phyloP scores from a whole-genome alignment of 2,888 invertebrate species.

The Proisotoma minuta region DNA sequence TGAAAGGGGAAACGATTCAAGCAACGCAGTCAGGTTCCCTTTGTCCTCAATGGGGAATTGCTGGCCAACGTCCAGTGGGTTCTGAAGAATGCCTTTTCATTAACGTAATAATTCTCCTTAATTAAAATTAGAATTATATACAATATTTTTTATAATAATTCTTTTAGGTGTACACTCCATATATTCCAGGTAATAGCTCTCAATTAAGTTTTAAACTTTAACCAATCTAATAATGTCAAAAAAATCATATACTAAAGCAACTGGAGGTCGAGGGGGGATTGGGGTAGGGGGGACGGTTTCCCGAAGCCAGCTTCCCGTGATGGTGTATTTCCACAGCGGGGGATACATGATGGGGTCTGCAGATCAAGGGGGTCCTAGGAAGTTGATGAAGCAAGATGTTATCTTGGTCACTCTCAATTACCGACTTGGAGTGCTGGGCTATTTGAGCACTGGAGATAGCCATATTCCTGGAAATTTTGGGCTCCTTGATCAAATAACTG shows the following conservation, averaged over 20 bases:
- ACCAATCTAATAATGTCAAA: too few relatives aligned
- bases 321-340: slow-evolving; percentile 64
- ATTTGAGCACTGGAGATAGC: slow-evolving; percentile 38
- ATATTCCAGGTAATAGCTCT: slow-evolving; percentile 32
- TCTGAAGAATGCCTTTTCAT: slow-evolving; percentile 49
- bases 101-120: slow-evolving; percentile 45
- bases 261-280: slow-evolving; percentile 34
- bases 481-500: slow-evolving; percentile 29
- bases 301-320: slow-evolving; percentile 55
- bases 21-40: slow-evolving; percentile 41
- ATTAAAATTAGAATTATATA: neutral
- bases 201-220: too few relatives aligned
- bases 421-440: slow-evolving; percentile 18
- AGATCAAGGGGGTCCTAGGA: slow-evolving; percentile 56
- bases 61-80: slow-evolving; percentile 11
- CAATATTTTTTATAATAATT: slow-evolving; percentile 37
- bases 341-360: slow-evolving; percentile 65
- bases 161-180: slow-evolving; percentile 51
- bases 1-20: slow-evolving; percentile 33
- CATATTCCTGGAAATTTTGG: slow-evolving; percentile 31
- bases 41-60: slow-evolving; percentile 47
- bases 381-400: slow-evolving; percentile 62
- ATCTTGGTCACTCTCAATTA: slow-evolving; percentile 64
- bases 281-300: slow-evolving; percentile 10
- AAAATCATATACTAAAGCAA: too few relatives aligned